Evolutionary conservation across 64 coral and sea anemone genomes (phyloP).

Genomic region (Actinia tenebrosa): DNA sequence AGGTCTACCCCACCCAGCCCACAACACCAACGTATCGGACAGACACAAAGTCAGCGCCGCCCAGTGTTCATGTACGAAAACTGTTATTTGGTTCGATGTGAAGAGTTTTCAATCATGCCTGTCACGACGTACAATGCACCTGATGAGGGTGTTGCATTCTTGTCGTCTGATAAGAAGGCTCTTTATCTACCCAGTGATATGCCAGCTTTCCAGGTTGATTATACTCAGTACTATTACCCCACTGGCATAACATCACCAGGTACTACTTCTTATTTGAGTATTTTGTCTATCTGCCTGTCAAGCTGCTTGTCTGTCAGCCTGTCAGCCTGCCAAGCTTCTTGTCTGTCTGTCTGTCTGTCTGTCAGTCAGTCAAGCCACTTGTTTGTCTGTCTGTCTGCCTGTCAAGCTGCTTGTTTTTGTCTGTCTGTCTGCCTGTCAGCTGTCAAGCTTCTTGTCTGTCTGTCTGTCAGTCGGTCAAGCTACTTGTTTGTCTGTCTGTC

Average conservation of each 20-base stretch:
- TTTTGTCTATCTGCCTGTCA: neutral
- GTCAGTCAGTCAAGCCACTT: neutral
- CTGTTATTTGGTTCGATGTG: constrained; percentile 89
- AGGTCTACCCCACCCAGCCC: neutral
- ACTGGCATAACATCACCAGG: constrained; percentile 44
- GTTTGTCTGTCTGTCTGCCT: neutral
- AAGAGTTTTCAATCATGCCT: constrained; percentile 87
- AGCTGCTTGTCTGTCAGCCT: too few species aligned
- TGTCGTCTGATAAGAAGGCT: constrained; percentile 95
- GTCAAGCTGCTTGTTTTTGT: neutral
- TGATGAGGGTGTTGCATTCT: constrained; percentile 47
- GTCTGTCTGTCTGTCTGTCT: too few species aligned
- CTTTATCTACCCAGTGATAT: constrained; percentile 81
- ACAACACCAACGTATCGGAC: constrained; percentile 29
- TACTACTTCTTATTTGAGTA: neutral
- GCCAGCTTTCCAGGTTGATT: constrained; percentile 93
- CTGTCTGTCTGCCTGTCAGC: too few species aligned
- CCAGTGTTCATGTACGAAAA: constrained; percentile 96
- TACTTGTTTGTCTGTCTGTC: neutral
- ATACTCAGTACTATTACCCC: constrained; percentile 92
- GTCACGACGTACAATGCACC: constrained; percentile 57
- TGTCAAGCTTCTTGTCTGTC: neutral
- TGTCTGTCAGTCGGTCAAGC: neutral
- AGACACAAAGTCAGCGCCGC: constrained; percentile 29
- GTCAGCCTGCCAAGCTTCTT: too few species aligned